A percentile compares a stretch with the other conserved stretches of the same genome.
Conservation (phyloP, 2,113 vertebrate species). For the Atractosteus spatula region DNA sequence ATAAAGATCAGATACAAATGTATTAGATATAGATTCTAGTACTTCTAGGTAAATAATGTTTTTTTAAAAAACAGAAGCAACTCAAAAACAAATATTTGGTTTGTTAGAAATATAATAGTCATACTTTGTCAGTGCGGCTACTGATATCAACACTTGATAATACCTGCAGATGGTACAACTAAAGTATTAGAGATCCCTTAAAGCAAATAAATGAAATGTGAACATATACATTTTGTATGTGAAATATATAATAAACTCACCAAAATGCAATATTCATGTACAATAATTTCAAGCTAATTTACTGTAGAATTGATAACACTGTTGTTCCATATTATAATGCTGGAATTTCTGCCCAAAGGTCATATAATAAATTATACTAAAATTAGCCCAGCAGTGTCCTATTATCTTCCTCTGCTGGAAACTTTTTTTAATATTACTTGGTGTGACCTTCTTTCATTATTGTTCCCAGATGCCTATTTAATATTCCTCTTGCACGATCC, state of each 20-base stretch:
- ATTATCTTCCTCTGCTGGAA: slow-evolving; percentile 68
- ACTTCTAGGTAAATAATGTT: no score
- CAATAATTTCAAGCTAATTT: slow-evolving; percentile 54
- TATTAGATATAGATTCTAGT: no score
- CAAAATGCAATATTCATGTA: slow-evolving; percentile 56
- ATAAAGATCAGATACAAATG: no score
- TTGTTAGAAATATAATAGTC: no score
- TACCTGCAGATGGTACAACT: slow-evolving; percentile 16
- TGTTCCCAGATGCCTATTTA: slow-evolving; percentile 48
- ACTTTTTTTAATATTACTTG: slow-evolving; percentile 49
- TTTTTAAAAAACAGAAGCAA: no score
- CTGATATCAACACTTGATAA: slow-evolving; percentile 8
- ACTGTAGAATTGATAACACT: slow-evolving; percentile 44
- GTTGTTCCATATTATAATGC: slow-evolving; percentile 51
- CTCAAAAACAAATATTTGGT: no score
- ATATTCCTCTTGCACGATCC: slow-evolving; percentile 44
- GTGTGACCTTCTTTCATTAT: slow-evolving; percentile 63
- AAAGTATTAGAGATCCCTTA: slow-evolving; percentile 24
- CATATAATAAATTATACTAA: slow-evolving; percentile 57
- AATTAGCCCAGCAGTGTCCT: slow-evolving; percentile 65
- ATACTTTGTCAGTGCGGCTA: not conserved
- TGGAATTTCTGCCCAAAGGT: slow-evolving; percentile 51
- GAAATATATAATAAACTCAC: slow-evolving; percentile 32
- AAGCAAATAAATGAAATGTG: slow-evolving; percentile 24
- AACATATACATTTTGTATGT: slow-evolving; percentile 24